Evolutionary conservation across 2,113 vertebrate genomes (phyloP).

Genomic region (Channa maculata): DNA sequence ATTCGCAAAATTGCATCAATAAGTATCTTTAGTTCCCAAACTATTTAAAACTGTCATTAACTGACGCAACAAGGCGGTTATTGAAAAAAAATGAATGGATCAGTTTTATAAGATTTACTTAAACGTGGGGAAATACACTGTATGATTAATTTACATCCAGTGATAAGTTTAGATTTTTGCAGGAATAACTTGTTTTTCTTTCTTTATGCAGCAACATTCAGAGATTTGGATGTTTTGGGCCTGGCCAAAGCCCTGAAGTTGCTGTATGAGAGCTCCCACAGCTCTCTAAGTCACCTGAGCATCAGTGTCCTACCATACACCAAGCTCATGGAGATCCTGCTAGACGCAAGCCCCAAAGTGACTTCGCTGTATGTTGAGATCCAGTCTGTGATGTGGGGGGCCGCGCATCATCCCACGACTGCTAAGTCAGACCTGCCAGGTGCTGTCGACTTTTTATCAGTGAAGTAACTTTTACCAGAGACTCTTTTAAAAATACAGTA

Average conservation of each 20-base stretch:
- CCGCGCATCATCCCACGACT: background rate
- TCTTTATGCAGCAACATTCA: conserved; percentile 38
- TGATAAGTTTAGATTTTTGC: background rate
- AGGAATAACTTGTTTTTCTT: background rate
- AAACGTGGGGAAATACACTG: too few species aligned
- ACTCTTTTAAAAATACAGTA: too few species aligned
- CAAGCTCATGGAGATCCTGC: conserved; percentile 21
- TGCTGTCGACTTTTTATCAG: background rate
- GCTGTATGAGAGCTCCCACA: conserved; percentile 23
- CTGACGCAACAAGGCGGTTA: too few species aligned
- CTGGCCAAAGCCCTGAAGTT: conserved; percentile 44
- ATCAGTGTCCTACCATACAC: conserved; percentile 22
- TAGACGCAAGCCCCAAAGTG: conserved; percentile 23
- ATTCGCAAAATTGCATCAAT: too few species aligned
- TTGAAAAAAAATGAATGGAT: too few species aligned
- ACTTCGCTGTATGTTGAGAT: conserved; percentile 41
- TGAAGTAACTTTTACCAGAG: background rate
- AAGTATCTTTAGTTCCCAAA: too few species aligned
- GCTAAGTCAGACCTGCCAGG: conserved; percentile 24
- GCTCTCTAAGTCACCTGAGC: conserved; percentile 38
- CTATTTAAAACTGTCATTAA: too few species aligned
- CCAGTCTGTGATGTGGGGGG: background rate
- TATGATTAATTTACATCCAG: background rate
- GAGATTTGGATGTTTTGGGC: background rate
- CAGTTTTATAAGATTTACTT: too few species aligned